Evolutionary conservation across 2,797 vertebrate genomes (phyloP), one percentile per base, ranked within the genome.

Genomic region (Glyptemys insculpta): DNA sequence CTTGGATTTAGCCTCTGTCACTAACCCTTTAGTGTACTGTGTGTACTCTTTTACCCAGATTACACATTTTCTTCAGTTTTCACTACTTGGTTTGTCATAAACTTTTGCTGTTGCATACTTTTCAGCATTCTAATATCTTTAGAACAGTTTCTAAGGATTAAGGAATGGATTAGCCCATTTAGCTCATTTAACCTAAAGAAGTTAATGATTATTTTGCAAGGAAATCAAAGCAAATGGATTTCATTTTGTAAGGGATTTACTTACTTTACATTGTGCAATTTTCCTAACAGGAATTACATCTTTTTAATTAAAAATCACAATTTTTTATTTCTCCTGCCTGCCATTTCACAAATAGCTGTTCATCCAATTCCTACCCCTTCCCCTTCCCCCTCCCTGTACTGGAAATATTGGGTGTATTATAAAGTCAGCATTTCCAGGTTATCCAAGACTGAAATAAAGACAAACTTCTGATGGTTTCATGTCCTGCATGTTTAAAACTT

Each of bases 21-120:
- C 95, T 96, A 94, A 95, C 92, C 57, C 34, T 94, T 81, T 68
- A 93, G 10, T 88, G 83, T 79, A 50, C 18, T 83, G 8, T 57
- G 29, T 4, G 7, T 3, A 52, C 12, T 84, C 37, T 86, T 95
- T 81, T 50, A 53, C 83, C 52, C 52, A 84, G 12, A 95, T 96
- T 95, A 94, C 88, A 53, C 18, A 81, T 93, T 97, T 96, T 91
- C n/a, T 85, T 97, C 85, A 5, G 2, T 92, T 96, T 95, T 56
- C 37, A 86, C 91, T 86, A 88, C 57, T 82, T 85, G 18, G 25
- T 96, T 81, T 92, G n/a, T 44, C 87, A n/a, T 93, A 96, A 94
- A 15, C 37, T 89, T 81, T 19, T 25, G 25, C 83, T 94, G 21
- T 29, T 96, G 91, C 56, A 90, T 52, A 86, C 37, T 85, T 84